phyloP scores from a whole-genome alignment of 1,140 invertebrate genomes.

The Chelonus insularis region DNA sequence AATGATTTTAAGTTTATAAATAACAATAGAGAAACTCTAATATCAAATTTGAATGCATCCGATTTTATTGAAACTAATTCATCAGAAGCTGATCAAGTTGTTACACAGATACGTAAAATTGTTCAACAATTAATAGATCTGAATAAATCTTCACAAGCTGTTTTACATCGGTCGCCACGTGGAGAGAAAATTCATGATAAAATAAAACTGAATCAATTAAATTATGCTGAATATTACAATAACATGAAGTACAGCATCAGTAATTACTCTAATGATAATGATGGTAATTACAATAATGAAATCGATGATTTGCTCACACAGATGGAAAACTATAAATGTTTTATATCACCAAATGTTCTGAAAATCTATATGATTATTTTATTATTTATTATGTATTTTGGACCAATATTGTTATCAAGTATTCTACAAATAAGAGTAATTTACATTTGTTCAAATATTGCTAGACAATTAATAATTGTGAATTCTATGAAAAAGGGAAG shows the following conservation, averaged over 20 bases:
- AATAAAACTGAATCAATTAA: too few relatives aligned
- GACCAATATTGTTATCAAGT: constrained; percentile 36
- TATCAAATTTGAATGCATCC: constrained; percentile 11
- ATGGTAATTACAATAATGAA: neutral
- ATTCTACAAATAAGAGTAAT: constrained; percentile 33
- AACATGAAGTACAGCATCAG: too few relatives aligned
- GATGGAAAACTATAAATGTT: constrained; percentile 35
- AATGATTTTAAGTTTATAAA: too few relatives aligned
- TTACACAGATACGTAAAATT: constrained; percentile 21
- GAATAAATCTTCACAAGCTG: neutral
- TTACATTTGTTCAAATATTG: constrained; percentile 25
- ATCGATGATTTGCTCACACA: neutral
- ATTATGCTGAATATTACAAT: too few relatives aligned
- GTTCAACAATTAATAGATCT: constrained; percentile 6
- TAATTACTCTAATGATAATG: too few relatives aligned
- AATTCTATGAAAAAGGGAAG: neutral
- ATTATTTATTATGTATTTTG: constrained; percentile 40
- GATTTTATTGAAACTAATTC: constrained; percentile 13
- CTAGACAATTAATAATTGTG: constrained; percentile 17
- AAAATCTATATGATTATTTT: constrained; percentile 38
- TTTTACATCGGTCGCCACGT: neutral
- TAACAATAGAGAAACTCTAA: too few relatives aligned
- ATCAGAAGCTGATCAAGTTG: constrained; percentile 13
- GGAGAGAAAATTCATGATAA: too few relatives aligned
- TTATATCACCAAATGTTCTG: constrained; percentile 37